Conservation (phyloP, 2,888 invertebrate genomes). For the Magallana nippona region DNA sequence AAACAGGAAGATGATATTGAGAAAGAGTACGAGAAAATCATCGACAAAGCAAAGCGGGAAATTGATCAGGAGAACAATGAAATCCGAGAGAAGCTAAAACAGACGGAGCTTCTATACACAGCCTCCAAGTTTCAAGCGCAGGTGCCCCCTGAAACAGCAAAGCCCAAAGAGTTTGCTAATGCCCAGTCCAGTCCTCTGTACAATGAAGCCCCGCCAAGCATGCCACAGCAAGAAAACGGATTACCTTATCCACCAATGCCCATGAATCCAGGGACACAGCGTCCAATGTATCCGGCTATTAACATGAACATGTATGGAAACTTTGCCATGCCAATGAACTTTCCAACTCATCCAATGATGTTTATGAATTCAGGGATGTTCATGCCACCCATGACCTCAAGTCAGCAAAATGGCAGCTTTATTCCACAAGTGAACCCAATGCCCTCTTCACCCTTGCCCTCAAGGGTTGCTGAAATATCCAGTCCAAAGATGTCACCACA, state of each 20-base stretch:
- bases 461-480: not conserved
- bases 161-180: not conserved
- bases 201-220: not conserved
- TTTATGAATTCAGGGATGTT: constrained; percentile 42
- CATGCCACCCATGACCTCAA: constrained; percentile 35
- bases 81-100: not conserved
- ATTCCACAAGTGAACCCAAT: not conserved
- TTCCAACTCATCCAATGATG: constrained; percentile 45
- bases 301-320: constrained; percentile 47
- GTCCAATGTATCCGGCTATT: constrained; percentile 29
- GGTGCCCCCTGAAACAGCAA: not conserved
- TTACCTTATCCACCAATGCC: not conserved
- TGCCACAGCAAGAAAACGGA: not conserved
- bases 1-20: not conserved
- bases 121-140: not conserved
- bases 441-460: constrained; percentile 28
- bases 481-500: constrained; percentile 41
- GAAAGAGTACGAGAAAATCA: constrained; percentile 32
- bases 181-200: not conserved
- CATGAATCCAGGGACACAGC: not conserved
- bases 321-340: constrained; percentile 46
- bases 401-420: not conserved
- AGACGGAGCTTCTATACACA: not conserved
- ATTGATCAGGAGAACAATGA: not conserved
- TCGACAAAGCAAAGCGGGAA: not conserved